These are phyloP conservation scores for Propithecus deckenii DNA, from an alignment of 2,797 vertebrate species.

Conservation along the genomic window DNA sequence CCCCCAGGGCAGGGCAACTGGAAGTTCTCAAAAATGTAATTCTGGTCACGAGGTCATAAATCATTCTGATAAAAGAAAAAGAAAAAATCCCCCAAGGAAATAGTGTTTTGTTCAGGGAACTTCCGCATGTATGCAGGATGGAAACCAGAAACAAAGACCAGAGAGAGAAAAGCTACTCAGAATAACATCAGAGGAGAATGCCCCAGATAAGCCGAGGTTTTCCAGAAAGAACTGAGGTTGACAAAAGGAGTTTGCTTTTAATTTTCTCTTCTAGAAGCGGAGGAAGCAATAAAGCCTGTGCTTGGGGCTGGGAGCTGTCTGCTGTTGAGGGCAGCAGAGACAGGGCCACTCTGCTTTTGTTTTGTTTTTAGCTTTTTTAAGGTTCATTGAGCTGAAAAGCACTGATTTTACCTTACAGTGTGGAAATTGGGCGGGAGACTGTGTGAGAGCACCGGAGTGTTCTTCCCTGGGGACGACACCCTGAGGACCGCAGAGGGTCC, in stretches of 20 bases:
- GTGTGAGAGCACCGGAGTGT: neutral
- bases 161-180: neutral
- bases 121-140: too few species aligned
- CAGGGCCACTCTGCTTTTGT: neutral
- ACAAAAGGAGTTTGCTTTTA: neutral
- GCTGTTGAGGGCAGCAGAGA: neutral
- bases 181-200: neutral
- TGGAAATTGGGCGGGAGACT: neutral
- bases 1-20: too few species aligned
- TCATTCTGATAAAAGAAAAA: neutral
- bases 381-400: neutral
- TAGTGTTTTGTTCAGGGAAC: neutral
- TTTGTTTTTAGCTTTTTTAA: neutral
- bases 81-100: neutral
- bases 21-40: neutral
- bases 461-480: neutral
- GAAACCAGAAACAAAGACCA: neutral
- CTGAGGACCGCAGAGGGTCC: neutral
- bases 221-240: neutral
- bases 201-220: neutral
- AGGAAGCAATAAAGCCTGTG: neutral
- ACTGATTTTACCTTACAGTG: rapidly evolving
- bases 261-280: neutral
- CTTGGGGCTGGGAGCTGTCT: neutral
- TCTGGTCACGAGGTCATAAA: neutral